Conservation (phyloP, 1,140 invertebrate genomes). For the Chymomyza costata region DNA sequence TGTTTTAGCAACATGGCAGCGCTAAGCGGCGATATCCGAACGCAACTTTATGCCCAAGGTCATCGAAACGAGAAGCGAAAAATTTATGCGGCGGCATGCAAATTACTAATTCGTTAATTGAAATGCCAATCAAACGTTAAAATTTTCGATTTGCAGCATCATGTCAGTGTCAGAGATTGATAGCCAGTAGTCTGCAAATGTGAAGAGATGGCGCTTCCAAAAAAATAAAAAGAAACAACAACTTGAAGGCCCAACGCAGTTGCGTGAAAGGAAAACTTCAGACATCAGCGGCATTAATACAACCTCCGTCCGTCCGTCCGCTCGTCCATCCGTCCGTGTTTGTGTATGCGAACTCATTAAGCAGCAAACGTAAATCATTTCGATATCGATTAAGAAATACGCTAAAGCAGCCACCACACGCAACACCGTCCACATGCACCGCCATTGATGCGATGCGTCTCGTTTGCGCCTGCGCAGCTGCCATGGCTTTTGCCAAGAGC, state of each 20-base stretch:
- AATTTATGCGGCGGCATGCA: conserved; percentile 27
- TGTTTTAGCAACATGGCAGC: conserved; percentile 11
- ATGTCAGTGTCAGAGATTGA: conserved; percentile 52
- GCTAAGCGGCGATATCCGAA: no score
- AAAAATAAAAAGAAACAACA: conserved; percentile 1
- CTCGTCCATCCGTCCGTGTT: conserved; percentile 15
- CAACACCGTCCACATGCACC: conserved; percentile 20
- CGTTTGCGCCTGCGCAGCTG: conserved; percentile 34
- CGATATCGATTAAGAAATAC: conserved; percentile 69
- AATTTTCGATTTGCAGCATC: conserved; percentile 31
- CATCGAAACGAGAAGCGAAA: conserved; percentile 19
- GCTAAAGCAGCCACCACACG: conserved; percentile 55
- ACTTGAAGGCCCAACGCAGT: conserved; percentile 28
- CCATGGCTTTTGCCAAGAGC: conserved; percentile 3
- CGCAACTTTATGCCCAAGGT: conserved; percentile 16
- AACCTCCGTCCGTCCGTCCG: conserved; percentile 4
- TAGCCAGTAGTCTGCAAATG: conserved; percentile 33
- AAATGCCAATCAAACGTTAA: conserved; percentile 45
- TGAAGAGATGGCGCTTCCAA: conserved; percentile 11
- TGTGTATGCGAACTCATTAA: conserved; percentile 60
- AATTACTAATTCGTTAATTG: conserved; percentile 54
- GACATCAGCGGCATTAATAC: background rate
- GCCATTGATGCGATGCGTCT: conserved; percentile 6
- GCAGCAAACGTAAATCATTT: conserved; percentile 69
- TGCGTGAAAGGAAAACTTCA: conserved; percentile 55